Percentiles rank a stretch among this genome's conserved stretches.
phyloP scores from a whole-genome alignment of 1,140 invertebrate genomes.

The Bombus polaris region DNA sequence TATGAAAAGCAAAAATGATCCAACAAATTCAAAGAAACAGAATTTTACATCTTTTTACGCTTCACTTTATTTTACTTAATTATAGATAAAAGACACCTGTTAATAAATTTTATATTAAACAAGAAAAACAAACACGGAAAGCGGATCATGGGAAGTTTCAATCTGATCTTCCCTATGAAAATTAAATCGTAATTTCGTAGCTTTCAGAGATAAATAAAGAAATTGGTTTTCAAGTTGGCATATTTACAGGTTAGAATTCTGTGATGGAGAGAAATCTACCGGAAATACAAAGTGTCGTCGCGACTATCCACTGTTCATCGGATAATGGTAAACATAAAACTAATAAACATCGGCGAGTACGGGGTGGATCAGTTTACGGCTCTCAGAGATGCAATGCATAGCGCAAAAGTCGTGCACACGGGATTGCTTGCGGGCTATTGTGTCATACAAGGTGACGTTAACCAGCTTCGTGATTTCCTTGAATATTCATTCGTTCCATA shows the following conservation, averaged over 20 bases:
- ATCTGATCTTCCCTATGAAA: not conserved
- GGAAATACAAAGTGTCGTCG: not conserved
- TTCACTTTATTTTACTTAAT: too few species aligned
- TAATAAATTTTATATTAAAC: too few species aligned
- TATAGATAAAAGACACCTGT: too few species aligned
- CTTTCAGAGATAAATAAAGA: not conserved
- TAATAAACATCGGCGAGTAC: constrained; percentile 15
- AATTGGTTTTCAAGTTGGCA: not conserved
- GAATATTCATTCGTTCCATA: constrained; percentile 34
- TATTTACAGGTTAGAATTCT: not conserved
- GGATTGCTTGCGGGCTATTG: constrained; percentile 29
- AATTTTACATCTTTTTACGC: not conserved
- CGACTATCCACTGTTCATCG: not conserved
- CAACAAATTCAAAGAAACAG: not conserved
- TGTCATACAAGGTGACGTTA: constrained; percentile 37
- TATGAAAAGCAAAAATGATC: not conserved
- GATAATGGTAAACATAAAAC: constrained; percentile 43
- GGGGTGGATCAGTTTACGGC: constrained; percentile 36
- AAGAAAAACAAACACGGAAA: too few species aligned
- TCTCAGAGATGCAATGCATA: constrained; percentile 54
- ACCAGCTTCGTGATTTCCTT: constrained; percentile 58
- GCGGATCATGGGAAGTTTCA: not conserved
- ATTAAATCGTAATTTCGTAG: not conserved
- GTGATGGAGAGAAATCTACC: not conserved
- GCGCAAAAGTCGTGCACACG: constrained; percentile 43